These are phyloP conservation scores for Plecotus auritus DNA, from an alignment of 2,113 vertebrate genomes.

Conservation along the genomic window DNA sequence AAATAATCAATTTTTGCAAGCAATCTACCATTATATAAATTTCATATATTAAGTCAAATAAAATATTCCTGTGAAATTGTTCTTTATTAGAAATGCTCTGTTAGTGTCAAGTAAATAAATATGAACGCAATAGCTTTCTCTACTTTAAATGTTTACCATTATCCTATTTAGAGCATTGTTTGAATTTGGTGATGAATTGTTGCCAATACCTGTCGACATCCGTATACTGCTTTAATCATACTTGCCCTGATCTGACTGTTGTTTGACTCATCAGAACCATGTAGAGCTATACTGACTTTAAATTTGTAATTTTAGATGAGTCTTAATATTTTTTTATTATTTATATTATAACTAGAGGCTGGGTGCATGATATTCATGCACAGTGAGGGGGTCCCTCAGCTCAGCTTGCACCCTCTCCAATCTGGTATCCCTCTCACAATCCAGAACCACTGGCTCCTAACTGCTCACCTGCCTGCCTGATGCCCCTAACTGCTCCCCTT, in stretches of 20 bases:
- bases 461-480: no score
- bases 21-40: background rate
- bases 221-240: background rate
- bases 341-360: background rate
- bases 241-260: background rate
- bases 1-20: background rate
- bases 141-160: background rate
- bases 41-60: background rate
- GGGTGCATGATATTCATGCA: no score
- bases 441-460: no score
- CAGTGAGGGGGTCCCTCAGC: no score
- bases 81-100: background rate
- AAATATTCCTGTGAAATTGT: background rate
- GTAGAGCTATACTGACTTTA: background rate
- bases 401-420: no score
- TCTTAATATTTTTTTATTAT: background rate
- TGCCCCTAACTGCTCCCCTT: no score
- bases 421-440: no score
- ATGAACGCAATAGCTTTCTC: background rate
- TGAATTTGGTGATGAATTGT: slow-evolving; percentile 33
- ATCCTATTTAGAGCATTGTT: background rate
- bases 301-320: background rate
- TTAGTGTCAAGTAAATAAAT: background rate
- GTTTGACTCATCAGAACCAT: slow-evolving; percentile 11
- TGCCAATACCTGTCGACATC: background rate